Evolutionary conservation across 2,113 vertebrate species (phyloP), one percentile per base, ranked within the genome.

Genomic region (Hiodon tergisus): DNA sequence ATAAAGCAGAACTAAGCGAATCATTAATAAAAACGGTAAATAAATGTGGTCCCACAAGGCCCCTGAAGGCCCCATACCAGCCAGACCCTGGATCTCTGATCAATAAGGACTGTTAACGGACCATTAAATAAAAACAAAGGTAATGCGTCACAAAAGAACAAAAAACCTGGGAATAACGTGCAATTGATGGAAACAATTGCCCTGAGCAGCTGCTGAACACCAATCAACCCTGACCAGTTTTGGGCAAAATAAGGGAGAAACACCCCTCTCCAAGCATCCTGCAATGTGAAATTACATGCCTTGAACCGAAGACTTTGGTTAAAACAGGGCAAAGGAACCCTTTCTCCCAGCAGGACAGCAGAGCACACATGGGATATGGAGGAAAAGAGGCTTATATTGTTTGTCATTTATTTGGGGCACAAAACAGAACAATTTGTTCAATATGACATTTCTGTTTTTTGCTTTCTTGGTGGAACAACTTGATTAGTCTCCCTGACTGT

Each of bases 41-140:
- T 72, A 78, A 79, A 70, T 6, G 46, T 51, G 57, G 55, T 14
- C 69, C 9, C 61, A 65, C 13, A 46, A n/a, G 14, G 65, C 55
- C 59, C 67, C 63, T 5, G 13, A 48, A 54, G 46, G 51, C 66
- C 53, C 66, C 58, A 55, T 69, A 52, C 60, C 67, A 78, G 68
- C n/a, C 52, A 50, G 66, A 31, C 7, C 53, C 46, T 59, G 54
- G 17, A 69, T 75, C 55, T 75, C 68, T 63, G 73, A 71, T 78
- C 77, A 63, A 78, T 78, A 63, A 62, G n/a, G 59, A 62, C 66
- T 74, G 55, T 79, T 71, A 77, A 76, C 53, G 71, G 75, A 16
- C 67, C 77, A 80, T 77, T 75, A 76, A 80, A 60, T 66, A 57
- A 46, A 59, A 75, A 77, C 54, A 72, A 69, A 76, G 52, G 50